Base-by-base conservation (phyloP, 2,888 invertebrate genomes). In the Spilarctia lutea region DNA sequence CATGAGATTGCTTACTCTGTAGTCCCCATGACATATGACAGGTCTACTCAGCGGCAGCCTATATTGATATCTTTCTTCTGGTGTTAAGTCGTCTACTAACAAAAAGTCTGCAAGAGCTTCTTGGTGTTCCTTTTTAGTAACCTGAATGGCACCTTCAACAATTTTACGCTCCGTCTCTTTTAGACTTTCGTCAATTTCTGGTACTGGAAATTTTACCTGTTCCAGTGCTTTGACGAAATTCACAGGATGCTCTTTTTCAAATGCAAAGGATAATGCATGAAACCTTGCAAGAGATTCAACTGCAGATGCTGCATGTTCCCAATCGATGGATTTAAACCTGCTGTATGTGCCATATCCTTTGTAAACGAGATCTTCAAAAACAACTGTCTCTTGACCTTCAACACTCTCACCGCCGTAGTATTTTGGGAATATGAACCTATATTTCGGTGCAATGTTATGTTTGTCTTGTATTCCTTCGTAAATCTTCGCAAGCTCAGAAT, bases 241-340 rank as follows among this genome's bases (percentile, higher is more conserved):
- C 18, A 84, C 87, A 0, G 93, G 93, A 30, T 90, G 81, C 65
- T 92, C 89, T 18, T 89, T 89, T 67, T 88, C 87, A 60, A 90
- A 88, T 0, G 92, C 92, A 18, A 93, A 91, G 0, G 93, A 93
- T 18, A 93, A 77, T 0, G 94, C 94, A 74, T 94, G 94, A 75
- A 92, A 91, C 65, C 86, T 87, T 0, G 93, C 93, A 20, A 93
- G 78, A 1, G 78, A 80, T 33, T 88, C 81, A 0, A 91, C 81
- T 0, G 91, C 86, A 3, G 85, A 78, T 0, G 88, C 77, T 0
- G 90, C 88, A 48, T 92, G 90, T 6, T 90, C 87, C 87, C 90
- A 89, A 67, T 91, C 89, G 3, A 93, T 78, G 0, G 90, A 77
- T 27, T 86, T 83, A 33, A 86, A 83, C 69, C 89, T 85, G 48